Evolutionary conservation across 2,113 vertebrate genomes (phyloP), one percentile per base, ranked within the genome.

Genomic region (Rhagologus leucostigma): DNA sequence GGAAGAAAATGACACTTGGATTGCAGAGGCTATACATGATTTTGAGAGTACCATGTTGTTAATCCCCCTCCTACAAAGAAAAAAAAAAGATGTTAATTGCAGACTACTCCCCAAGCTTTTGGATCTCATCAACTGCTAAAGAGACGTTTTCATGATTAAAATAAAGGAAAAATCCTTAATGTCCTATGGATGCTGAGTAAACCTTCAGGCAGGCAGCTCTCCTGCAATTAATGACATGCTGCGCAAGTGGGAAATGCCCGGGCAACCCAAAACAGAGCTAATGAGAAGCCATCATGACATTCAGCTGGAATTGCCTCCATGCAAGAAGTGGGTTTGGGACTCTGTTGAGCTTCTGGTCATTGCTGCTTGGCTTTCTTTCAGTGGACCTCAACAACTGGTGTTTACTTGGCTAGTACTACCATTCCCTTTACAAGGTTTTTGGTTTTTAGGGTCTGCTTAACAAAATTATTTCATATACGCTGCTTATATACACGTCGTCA

Each of bases 181-280:
- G 53, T 95, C 79, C 83, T 84, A 71, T 24, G 49, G 85, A 92
- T 90, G 53, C 41, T 42, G 56, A 87, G 64, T 33, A 95, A 90
- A 88, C 68, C 93, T 95, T 93, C 60, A 90, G 83, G 87, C 78
- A 96, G 75, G 62, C 65, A 93, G 80, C 26, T 90, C 81, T 89
- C 67, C 83, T 53, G 82, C 84, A 95, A 71, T 95, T 95, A 95
- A 81, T 81, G 60, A 71, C 89, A 75, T 17, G 56, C 91, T 90
- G 89, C 2, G 19, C 93, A 93, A 81, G 37, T 29, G 63, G 50
- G 49, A 92, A 83, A 82, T 90, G 71, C 84, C 78, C 1, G 2
- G 37, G 71, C 52, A 84, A 67, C 46, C 56, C 69, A 76, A 84
- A 94, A 79, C 41, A 71, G 73, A 93, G 65, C 53, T 94, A 84